Evolutionary conservation across 2,113 vertebrate species (phyloP), one percentile per base, ranked within the genome.

Genomic region (Poeciliopsis prolifica): DNA sequence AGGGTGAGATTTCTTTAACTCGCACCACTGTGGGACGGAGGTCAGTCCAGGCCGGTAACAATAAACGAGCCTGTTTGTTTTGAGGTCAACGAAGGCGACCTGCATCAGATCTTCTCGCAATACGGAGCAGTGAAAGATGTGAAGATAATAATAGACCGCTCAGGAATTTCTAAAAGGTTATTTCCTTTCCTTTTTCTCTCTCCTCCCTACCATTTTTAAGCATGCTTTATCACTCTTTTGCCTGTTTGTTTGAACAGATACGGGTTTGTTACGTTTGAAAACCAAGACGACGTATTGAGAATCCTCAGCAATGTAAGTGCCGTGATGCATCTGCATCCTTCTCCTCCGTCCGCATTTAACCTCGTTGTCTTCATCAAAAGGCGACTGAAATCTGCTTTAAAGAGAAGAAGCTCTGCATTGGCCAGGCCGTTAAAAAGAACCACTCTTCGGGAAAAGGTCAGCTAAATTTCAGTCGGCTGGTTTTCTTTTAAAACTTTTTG

Each of bases 181-280:
- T 87, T 80, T 40, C 1, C 6, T 64, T 30, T 3, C 29, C 9
- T 0, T 0, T 24, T 17, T 70, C 62, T 0, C 11, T 37, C 35
- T 37, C 3, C 35, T 37, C 40, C 14, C 40, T 13, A 15, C 40
- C 17, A 30, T 67, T 67, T 29, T 19, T 75, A 24, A 65, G 11
- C 0, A 0, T 4, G 12, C 14, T 63, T 65, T 14, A 65, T 19
- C 44, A 26, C n/a, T 65, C 35, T 77, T 29, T 44, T 58, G 5
- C n/a, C 31, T 65, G 44, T 68, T 54, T 73, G 8, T 72, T 69
- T 35, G 28, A 68, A 68, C 91, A 97, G 97, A 82, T 98, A 97
- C 84, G 97, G 96, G 62, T 98, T 97, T 77, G 80, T 98, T 82
- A 96, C 96, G 31, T 97, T 97, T 90, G 96, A 96, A 91, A 94